Percentiles rank a stretch among this genome's conserved stretches.
phyloP scores from a whole-genome alignment of 2,888 invertebrate genomes.

The Calameuta pallipes region DNA sequence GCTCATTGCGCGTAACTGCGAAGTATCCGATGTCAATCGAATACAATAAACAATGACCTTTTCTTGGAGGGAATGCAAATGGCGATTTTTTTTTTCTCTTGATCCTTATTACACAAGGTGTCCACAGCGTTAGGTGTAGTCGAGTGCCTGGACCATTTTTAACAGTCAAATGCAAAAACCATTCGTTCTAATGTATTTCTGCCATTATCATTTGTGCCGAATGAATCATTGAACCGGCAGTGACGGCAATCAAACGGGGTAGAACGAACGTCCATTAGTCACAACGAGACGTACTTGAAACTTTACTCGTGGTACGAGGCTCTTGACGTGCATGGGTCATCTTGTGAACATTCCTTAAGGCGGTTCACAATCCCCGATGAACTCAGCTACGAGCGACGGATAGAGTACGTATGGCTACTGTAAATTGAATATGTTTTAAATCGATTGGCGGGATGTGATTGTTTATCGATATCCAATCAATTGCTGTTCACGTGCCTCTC shows the following conservation, averaged over 20 bases:
- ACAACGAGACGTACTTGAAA: not conserved
- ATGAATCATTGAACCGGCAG: not conserved
- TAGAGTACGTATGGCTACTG: not conserved
- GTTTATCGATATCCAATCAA: not conserved
- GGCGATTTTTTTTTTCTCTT: not conserved
- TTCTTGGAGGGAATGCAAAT: not conserved
- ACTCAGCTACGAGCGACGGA: not conserved
- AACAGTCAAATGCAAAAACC: not conserved
- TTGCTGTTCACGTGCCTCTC: not conserved
- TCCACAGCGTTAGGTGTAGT: not conserved
- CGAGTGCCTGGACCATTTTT: not conserved
- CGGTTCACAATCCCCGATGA: not conserved
- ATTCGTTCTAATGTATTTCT: not conserved
- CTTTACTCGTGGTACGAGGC: not conserved
- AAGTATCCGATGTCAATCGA: not conserved
- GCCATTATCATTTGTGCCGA: not conserved
- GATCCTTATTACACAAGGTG: not conserved
- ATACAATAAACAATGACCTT: not conserved
- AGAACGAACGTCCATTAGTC: not conserved
- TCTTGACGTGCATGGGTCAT: not conserved
- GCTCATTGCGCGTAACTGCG: not conserved
- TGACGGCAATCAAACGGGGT: not conserved
- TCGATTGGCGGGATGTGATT: not conserved
- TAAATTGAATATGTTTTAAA: not conserved
- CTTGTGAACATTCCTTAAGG: not conserved